phyloP scores from a whole-genome alignment of 2,113 vertebrate genomes.

The Atractosteus spatula region DNA sequence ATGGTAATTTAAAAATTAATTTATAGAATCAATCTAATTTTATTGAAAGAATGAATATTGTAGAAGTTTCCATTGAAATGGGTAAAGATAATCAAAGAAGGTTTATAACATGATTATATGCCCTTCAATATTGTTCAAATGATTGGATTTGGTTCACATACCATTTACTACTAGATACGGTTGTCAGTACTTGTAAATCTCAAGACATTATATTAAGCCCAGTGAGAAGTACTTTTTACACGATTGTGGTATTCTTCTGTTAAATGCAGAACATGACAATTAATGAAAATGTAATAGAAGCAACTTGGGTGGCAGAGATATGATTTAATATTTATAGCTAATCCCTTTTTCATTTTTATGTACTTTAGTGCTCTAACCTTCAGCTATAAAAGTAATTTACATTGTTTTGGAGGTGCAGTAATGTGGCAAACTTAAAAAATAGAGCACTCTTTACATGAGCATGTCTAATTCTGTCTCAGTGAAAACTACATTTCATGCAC shows the following conservation, averaged over 20 bases:
- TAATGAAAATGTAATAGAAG: not conserved
- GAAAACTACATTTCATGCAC: not conserved
- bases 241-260: not conserved
- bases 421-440: too few relatives aligned
- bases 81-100: not conserved
- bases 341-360: not conserved
- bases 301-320: not conserved
- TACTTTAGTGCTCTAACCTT: not conserved
- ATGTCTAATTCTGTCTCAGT: not conserved
- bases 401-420: too few relatives aligned
- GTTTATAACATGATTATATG: conserved; percentile 9
- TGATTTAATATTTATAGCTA: not conserved
- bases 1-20: too few relatives aligned
- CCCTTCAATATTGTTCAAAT: conserved; percentile 1
- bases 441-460: not conserved
- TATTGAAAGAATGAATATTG: not conserved
- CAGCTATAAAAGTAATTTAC: too few relatives aligned
- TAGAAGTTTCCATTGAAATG: not conserved
- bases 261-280: not conserved
- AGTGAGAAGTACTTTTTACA: not conserved
- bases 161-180: conserved; percentile 1
- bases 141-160: not conserved
- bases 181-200: not conserved
- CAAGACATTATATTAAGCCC: not conserved
- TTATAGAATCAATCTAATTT: not conserved